Evolutionary conservation across 1,140 invertebrate genomes (phyloP).

Genomic region (Triops cancriformis): DNA sequence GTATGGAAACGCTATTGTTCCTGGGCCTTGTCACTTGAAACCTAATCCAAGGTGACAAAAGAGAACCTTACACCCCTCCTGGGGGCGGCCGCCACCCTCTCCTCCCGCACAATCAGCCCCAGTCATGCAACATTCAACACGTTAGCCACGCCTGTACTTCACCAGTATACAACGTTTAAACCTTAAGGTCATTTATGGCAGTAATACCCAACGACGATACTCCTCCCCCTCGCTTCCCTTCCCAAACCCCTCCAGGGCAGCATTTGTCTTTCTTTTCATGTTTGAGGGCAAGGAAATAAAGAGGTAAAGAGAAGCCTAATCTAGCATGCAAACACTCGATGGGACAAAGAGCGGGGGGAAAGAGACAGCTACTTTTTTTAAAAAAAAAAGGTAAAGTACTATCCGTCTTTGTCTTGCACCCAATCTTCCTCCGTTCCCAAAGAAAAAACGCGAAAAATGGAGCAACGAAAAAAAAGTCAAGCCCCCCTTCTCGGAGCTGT

Average conservation of each 20-base stretch:
- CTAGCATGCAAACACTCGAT: constrained; percentile 13
- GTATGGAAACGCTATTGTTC: not conserved
- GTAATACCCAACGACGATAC: not conserved
- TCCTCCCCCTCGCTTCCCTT: not conserved
- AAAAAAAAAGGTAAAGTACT: not conserved
- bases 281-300: not conserved
- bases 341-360: not conserved
- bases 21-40: not conserved
- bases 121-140: constrained; percentile 13
- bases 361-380: not conserved
- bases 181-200: not conserved
- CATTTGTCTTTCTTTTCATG: not conserved
- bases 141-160: not conserved
- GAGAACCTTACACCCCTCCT: not conserved
- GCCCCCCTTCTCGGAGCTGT: not conserved
- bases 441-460: not conserved
- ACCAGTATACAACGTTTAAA: not conserved
- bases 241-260: not conserved
- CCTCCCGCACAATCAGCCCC: not conserved
- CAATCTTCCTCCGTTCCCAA: not conserved
- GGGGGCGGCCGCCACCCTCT: not conserved
- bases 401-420: not conserved
- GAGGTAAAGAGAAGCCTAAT: not conserved
- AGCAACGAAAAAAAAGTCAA: not conserved
- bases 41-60: constrained; percentile 10